These are phyloP conservation scores for Pollachius pollachius DNA, from an alignment of 2,113 vertebrate species.

Conservation along the genomic window DNA sequence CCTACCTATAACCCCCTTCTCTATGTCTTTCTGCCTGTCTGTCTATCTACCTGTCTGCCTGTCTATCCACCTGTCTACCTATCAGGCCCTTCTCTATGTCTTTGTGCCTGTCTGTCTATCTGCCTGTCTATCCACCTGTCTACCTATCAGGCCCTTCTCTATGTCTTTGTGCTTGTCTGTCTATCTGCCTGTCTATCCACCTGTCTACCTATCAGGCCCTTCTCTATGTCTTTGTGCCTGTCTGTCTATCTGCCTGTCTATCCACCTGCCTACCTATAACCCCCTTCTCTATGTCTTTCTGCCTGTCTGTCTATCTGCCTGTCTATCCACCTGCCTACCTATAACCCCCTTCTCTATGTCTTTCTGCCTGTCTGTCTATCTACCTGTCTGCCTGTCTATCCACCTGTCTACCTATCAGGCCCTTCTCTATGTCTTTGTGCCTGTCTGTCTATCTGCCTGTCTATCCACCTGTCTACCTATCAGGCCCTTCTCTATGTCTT, in stretches of 20 bases:
- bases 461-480: no score
- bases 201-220: not conserved
- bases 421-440: no score
- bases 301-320: not conserved
- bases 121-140: not conserved
- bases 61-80: constrained; percentile 1
- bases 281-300: not conserved
- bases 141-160: no score
- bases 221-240: not conserved
- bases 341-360: not conserved
- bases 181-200: not conserved
- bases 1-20: not conserved
- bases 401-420: no score
- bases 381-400: no score
- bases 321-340: constrained; percentile 8
- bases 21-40: not conserved
- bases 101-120: not conserved
- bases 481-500: no score
- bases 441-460: no score
- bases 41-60: constrained; percentile 5
- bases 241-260: constrained; percentile 9
- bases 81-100: not conserved
- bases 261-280: not conserved
- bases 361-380: no score
- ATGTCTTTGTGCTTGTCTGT: no score